Evolutionary conservation across 2,113 vertebrate genomes (phyloP).

Genomic region (Epinephelus moara): DNA sequence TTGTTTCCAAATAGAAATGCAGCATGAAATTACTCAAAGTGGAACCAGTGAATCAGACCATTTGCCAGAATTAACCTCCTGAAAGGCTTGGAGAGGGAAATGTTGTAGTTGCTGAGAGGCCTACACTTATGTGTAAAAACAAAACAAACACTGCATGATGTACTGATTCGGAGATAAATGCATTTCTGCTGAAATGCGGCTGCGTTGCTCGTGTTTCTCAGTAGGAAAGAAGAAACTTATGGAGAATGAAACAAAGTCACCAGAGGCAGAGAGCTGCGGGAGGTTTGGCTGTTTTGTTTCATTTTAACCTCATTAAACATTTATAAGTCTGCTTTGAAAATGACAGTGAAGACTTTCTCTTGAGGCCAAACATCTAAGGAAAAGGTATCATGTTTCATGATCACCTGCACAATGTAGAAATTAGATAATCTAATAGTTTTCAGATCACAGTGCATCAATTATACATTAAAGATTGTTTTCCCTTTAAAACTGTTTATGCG

Average conservation of each 20-base stretch:
- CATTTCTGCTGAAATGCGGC: background rate
- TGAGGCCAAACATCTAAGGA: slow-evolving; percentile 9
- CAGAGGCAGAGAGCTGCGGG: slow-evolving; percentile 44
- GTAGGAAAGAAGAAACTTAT: slow-evolving; percentile 41
- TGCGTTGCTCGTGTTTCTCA: slow-evolving; percentile 26
- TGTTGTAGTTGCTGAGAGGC: slow-evolving; percentile 2
- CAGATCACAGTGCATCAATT: background rate
- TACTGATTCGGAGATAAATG: slow-evolving; percentile 22
- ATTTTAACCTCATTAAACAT: slow-evolving; percentile 61
- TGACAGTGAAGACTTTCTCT: slow-evolving; percentile 25
- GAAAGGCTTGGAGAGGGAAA: slow-evolving; percentile 29
- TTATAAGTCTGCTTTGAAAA: slow-evolving; percentile 44
- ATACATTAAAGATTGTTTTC: background rate
- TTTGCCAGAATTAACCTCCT: slow-evolving; percentile 41
- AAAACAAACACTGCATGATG: slow-evolving; percentile 24
- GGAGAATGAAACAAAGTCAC: slow-evolving; percentile 39
- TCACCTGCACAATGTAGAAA: slow-evolving; percentile 2
- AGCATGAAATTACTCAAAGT: slow-evolving; percentile 35
- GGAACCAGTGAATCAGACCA: slow-evolving; percentile 34
- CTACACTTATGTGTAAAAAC: slow-evolving; percentile 27
- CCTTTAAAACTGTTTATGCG: background rate
- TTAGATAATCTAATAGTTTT: background rate
- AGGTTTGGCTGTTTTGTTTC: slow-evolving; percentile 48
- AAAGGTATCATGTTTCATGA: slow-evolving; percentile 11
- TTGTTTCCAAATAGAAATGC: slow-evolving; percentile 48